Evolutionary conservation across 2,888 invertebrate genomes (phyloP), one percentile per base, ranked within the genome.

Genomic region (Microlaimidae sp.): DNA sequence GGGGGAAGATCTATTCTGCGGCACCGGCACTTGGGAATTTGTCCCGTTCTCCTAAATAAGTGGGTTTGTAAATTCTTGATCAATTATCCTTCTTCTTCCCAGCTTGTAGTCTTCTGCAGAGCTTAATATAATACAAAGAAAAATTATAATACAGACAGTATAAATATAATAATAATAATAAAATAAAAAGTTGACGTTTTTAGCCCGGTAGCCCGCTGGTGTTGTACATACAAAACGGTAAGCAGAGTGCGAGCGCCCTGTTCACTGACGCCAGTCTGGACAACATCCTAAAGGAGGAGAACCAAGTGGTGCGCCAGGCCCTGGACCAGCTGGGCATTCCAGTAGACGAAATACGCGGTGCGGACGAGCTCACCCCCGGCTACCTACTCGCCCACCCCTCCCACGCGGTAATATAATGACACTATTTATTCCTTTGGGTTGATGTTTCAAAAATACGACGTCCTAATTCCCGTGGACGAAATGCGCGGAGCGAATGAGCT

Each of bases 231-330:
- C 63, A 68, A 49, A 54, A 49, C 26, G 38, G 46, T 23, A 25
- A 47, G 2, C 19, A 45, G 23, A 21, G 61, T 17, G 66, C 66
- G 1, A 61, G 63, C 3, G 68, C 65, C 1, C 57, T 68, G n/a
- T 68, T 68, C 56, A 64, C 63, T 5, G 68, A 68, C 54, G 65
- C 66, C 17, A 64, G 65, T 1, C 60, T 66, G 4, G 60, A 63
- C n/a, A 40, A 53, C 13, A 38, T 63, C 32, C 32, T 62, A 38
- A 26, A 26, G 21, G 53, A 25, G 10, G 57, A 53, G 13, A n/a
- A 25, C 32, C 24, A 32, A 1, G 40, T 62, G 27, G 47, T 62
- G 13, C 17, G 42, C 5, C 60, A 62, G 26, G 60, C 61, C 2
- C 38, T 62, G 23, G 28, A 41, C 17, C 55, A 62, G 13, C 49